Evolutionary conservation across 1,140 invertebrate genomes (phyloP).

Genomic region (Drosophila pandora): DNA sequence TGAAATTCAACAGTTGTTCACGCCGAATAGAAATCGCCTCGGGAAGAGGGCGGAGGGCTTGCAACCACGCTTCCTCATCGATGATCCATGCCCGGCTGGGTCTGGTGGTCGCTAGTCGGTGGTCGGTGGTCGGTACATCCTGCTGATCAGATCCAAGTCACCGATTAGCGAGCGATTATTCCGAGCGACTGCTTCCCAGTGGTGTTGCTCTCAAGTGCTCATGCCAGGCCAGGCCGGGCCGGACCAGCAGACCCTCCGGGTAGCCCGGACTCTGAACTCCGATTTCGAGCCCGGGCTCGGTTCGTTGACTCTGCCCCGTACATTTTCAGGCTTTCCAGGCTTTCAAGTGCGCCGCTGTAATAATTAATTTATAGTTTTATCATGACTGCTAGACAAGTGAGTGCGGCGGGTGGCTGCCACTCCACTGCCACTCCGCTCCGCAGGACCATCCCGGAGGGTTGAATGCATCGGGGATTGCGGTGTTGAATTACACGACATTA

Average conservation of each 20-base stretch:
- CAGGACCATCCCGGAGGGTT: conserved; percentile 9
- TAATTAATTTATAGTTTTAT: conserved; percentile 84
- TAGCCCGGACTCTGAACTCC: neutral
- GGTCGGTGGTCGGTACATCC: conserved; percentile 11
- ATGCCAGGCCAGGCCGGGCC: neutral
- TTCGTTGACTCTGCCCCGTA: neutral
- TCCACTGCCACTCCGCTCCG: neutral
- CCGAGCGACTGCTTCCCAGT: conserved; percentile 64
- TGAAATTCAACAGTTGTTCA: conserved; percentile 69
- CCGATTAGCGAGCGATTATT: conserved; percentile 81
- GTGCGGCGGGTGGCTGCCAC: conserved; percentile 24
- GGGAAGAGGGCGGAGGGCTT: too few species aligned
- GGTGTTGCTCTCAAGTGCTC: conserved; percentile 77
- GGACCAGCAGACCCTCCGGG: neutral
- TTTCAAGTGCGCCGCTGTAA: conserved; percentile 81
- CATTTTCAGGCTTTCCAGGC: conserved; percentile 20
- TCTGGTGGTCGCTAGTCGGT: neutral
- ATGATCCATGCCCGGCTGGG: neutral
- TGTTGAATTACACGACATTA: conserved; percentile 25
- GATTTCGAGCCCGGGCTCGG: neutral
- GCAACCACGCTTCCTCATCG: neutral
- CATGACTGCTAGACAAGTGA: conserved; percentile 74
- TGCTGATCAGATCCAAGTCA: conserved; percentile 63
- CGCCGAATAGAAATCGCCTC: neutral
- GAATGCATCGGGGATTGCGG: conserved; percentile 11